Conservation (phyloP, 2,797 vertebrate genomes). For the Mormyrops boulengeri region DNA sequence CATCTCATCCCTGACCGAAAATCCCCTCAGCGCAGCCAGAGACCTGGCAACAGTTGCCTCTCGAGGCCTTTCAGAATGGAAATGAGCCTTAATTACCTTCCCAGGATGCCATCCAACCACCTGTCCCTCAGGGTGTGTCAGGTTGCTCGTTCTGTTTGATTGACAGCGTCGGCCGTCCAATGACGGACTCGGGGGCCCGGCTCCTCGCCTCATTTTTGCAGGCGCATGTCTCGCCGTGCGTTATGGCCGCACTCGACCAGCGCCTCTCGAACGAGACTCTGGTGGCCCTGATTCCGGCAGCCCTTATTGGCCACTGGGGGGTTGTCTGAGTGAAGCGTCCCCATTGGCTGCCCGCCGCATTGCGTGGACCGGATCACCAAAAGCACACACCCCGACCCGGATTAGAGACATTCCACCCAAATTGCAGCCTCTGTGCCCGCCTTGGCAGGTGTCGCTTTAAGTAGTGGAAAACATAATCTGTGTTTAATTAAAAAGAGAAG, state of each 20-base stretch:
- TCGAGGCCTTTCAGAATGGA: neutral
- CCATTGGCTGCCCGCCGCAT: slow-evolving; percentile 18
- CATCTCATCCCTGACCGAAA: neutral
- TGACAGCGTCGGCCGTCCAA: neutral
- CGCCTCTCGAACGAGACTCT: neutral
- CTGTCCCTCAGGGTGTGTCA: neutral
- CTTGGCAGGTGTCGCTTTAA: slow-evolving; percentile 58
- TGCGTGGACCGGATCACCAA: slow-evolving; percentile 21
- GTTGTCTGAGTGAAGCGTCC: slow-evolving; percentile 8
- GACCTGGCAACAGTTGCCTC: neutral
- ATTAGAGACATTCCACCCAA: slow-evolving; percentile 74
- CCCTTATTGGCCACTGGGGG: neutral
- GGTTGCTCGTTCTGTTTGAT: neutral
- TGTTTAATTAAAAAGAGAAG: slow-evolving; percentile 73
- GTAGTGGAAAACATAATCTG: slow-evolving; percentile 79
- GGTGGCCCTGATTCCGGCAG: neutral
- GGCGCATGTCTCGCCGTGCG: neutral
- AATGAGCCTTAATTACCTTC: slow-evolving; percentile 7
- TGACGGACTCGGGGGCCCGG: neutral
- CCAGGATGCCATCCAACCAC: slow-evolving; percentile 7
- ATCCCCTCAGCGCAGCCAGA: neutral
- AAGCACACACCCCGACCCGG: slow-evolving; percentile 47
- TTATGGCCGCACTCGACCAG: neutral
- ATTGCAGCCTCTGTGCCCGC: slow-evolving; percentile 61
- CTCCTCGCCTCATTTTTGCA: neutral